Evolutionary conservation across 2,797 vertebrate genomes (phyloP).

Genomic region (Agapornis canus): DNA sequence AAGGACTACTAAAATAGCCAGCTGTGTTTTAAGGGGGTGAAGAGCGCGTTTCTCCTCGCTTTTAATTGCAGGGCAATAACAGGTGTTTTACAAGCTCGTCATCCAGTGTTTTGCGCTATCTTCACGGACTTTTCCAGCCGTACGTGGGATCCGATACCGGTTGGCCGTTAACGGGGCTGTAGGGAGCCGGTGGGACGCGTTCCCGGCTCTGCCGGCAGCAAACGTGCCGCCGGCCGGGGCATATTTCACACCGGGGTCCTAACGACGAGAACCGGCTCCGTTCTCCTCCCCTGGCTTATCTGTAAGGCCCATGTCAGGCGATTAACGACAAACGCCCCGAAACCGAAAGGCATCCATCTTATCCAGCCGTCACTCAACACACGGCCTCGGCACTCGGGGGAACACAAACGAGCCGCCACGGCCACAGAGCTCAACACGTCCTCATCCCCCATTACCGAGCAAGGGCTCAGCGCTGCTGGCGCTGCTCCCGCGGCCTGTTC

Average conservation of each 20-base stretch:
- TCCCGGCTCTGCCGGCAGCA: background rate
- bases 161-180: no score
- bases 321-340: background rate
- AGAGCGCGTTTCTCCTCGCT: background rate
- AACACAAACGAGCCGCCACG: no score
- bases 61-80: background rate
- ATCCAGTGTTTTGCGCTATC: background rate
- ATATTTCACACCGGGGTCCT: rapidly evolving
- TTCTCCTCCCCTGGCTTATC: rapidly evolving
- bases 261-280: rapidly evolving
- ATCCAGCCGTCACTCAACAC: background rate
- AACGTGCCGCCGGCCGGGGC: rapidly evolving
- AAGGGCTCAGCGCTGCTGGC: no score
- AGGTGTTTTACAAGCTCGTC: background rate
- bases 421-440: no score
- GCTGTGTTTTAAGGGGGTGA: background rate
- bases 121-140: background rate
- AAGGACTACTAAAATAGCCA: background rate
- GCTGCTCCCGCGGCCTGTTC: rapidly evolving
- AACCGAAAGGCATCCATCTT: background rate
- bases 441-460: no score
- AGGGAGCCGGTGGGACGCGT: no score
- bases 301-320: rapidly evolving
- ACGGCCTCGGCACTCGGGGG: background rate
- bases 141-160: no score